These are phyloP conservation scores for Neodon shergylaensis DNA, from an alignment of 2,113 vertebrate species.

Conservation along the genomic window DNA sequence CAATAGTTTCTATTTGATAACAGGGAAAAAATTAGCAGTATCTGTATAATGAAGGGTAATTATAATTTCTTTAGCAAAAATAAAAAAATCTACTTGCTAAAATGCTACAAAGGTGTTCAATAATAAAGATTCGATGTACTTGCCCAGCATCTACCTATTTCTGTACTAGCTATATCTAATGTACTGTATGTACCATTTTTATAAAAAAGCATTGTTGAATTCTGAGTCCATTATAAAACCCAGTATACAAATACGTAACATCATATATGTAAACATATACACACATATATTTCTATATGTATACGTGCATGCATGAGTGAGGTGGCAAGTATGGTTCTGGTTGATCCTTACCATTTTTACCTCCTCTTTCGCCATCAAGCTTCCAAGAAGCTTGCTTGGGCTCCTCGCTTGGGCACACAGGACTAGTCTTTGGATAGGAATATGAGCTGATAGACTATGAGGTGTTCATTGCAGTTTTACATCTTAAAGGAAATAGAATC, in stretches of 20 bases:
- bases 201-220: not conserved
- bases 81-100: not conserved
- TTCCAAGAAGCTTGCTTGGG: not conserved
- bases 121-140: not conserved
- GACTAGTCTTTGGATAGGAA: conserved; percentile 58
- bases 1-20: not conserved
- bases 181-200: not conserved
- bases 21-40: conserved; percentile 7
- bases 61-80: conserved; percentile 1
- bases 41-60: not conserved
- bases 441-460: not conserved
- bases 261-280: not conserved
- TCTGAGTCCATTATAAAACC: not conserved
- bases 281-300: not conserved
- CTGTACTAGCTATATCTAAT: not conserved
- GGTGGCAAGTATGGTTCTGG: not conserved
- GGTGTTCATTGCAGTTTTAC: conserved; percentile 40
- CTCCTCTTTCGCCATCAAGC: not conserved
- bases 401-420: not conserved
- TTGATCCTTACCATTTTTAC: not conserved
- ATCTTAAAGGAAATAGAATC: conserved; percentile 51
- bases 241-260: not conserved
- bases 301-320: not conserved
- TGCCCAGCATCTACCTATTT: conserved; percentile 6
- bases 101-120: not conserved